Conservation (phyloP, 1,140 invertebrate genomes). For the Scaptodrosophila lebanonensis region DNA sequence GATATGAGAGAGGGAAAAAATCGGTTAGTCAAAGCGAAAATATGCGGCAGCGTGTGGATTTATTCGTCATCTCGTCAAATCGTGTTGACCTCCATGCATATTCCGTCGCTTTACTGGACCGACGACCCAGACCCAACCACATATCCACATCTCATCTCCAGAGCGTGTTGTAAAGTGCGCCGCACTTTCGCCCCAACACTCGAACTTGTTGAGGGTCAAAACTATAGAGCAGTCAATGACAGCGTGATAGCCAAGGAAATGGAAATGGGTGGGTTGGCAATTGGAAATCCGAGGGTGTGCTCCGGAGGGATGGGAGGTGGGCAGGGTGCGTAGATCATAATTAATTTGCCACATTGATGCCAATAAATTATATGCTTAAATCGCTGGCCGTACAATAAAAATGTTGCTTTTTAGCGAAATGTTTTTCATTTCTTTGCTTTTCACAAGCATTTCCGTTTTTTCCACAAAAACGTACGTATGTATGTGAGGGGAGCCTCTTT, state of each 20-base stretch:
- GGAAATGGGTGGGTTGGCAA: too few species aligned
- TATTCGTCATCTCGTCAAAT: too few species aligned
- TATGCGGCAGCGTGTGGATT: constrained; percentile 38
- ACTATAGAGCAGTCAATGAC: constrained; percentile 71
- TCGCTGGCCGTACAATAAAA: constrained; percentile 12
- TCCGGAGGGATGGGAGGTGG: too few species aligned
- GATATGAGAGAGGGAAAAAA: too few species aligned
- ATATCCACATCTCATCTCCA: too few species aligned
- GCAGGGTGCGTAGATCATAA: too few species aligned
- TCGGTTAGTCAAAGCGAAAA: constrained; percentile 56
- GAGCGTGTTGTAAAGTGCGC: constrained; percentile 55
- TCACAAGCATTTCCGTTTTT: constrained; percentile 55
- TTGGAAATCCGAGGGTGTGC: too few species aligned
- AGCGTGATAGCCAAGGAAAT: too few species aligned
- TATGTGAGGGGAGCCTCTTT: too few species aligned
- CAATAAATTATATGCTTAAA: constrained; percentile 58
- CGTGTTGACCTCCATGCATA: constrained; percentile 42
- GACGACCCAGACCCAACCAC: too few species aligned
- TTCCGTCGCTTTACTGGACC: too few species aligned
- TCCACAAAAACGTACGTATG: too few species aligned
- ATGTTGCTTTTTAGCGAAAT: constrained; percentile 34
- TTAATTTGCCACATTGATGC: constrained; percentile 57
- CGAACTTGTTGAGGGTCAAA: constrained; percentile 71
- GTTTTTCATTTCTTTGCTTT: constrained; percentile 22
- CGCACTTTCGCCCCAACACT: constrained; percentile 55